These are phyloP conservation scores for Phorcus lineatus DNA, from an alignment of 2,888 invertebrate species.

Conservation along the genomic window DNA sequence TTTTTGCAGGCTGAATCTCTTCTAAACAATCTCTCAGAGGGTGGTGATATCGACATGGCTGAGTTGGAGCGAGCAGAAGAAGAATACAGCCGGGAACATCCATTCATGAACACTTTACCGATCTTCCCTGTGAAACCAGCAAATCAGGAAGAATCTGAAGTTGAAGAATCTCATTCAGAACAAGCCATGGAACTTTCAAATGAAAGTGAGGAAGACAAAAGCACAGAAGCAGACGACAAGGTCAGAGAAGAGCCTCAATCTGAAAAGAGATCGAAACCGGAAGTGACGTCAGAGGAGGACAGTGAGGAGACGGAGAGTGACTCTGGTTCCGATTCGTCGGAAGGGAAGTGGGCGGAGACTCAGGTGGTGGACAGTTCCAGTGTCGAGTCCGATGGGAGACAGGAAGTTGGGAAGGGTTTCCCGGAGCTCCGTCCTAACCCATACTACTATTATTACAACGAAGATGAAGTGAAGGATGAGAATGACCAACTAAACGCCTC, in stretches of 20 bases:
- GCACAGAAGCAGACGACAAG: not conserved
- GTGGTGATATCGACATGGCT: not conserved
- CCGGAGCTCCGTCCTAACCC: not conserved
- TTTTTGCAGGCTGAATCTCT: not conserved
- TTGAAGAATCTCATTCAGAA: not conserved
- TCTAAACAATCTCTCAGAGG: not conserved
- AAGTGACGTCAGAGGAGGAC: not conserved
- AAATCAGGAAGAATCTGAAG: too few relatives aligned
- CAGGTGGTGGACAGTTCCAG: not conserved
- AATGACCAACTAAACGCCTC: not conserved
- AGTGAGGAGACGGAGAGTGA: not conserved
- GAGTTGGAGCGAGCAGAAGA: not conserved
- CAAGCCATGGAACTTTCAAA: not conserved
- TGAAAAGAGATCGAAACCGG: not conserved
- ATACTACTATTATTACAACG: conserved; percentile 2
- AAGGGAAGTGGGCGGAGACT: not conserved
- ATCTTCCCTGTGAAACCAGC: not conserved
- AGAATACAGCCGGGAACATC: not conserved
- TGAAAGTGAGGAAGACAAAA: not conserved
- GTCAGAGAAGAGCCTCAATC: not conserved
- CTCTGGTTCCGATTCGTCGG: not conserved
- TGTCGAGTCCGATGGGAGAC: not conserved
- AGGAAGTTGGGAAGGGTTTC: not conserved
- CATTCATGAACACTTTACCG: conserved; percentile 20
- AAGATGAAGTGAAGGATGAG: not conserved